These are phyloP conservation scores for Clarias laeviceps DNA, from an alignment of 2,797 vertebrate species.

Conservation along the genomic window DNA sequence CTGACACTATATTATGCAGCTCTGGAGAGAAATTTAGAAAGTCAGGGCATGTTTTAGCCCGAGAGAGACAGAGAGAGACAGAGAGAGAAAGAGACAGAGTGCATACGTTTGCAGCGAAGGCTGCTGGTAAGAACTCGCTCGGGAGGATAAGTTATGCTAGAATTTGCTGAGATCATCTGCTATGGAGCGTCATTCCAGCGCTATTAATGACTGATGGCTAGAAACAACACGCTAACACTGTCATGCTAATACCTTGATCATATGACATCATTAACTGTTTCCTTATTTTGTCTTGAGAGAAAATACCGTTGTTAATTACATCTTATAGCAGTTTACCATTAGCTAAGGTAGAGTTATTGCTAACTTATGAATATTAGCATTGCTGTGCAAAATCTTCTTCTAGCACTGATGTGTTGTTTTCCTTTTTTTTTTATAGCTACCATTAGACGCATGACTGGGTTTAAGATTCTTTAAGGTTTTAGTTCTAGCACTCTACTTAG, in stretches of 20 bases:
- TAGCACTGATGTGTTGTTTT: background rate
- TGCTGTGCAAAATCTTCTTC: background rate
- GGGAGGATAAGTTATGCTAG: background rate
- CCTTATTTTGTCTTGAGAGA: background rate
- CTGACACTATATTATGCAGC: background rate
- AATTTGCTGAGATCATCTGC: background rate
- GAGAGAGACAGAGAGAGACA: background rate
- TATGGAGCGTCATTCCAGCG: background rate
- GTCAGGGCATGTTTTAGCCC: too few relatives aligned
- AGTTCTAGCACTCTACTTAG: background rate
- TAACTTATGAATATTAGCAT: background rate
- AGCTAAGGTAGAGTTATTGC: background rate
- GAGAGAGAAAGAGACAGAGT: background rate
- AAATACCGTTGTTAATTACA: background rate
- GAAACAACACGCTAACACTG: background rate
- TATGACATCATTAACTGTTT: background rate
- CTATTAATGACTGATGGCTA: background rate
- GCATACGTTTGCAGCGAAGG: background rate
- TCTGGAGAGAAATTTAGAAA: background rate
- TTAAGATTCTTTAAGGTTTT: background rate
- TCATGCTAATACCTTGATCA: background rate
- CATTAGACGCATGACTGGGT: background rate
- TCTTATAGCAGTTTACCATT: background rate
- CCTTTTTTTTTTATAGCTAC: background rate
- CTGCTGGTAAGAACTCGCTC: slow-evolving; percentile 1